Base-by-base conservation (phyloP, 2,888 invertebrate species). In the Oxystoma pomonae region DNA sequence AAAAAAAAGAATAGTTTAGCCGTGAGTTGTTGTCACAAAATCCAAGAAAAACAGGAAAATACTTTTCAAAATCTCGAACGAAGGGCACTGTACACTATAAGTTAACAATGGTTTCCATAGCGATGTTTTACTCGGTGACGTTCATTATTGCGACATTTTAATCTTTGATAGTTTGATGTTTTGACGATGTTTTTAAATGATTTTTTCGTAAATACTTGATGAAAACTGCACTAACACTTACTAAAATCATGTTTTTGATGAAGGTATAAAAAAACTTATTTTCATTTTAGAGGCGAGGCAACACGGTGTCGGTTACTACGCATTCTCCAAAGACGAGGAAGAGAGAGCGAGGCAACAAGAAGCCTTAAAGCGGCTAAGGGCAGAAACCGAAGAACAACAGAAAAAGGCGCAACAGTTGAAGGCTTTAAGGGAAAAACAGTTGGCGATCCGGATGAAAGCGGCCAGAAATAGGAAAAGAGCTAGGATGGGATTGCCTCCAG, bases 291-390 rank as follows among this genome's bases (percentile, higher is more conserved):
- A 98, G 87, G 93, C 96, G 0, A 85, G 97, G 66, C 86, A 89
- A 12, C 96, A 97, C 76, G 98, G 97, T 74, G 94, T 94, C 17
- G 94, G 93, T 2, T 98, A 94, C 81, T 97, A 90, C 80, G 87
- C 90, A 19, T 96, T 98, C 79, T 93, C 96, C 16, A 91, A 90
- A 55, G 92, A 96, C 72, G 94, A 94, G 71, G 83, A 84, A 1
- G 86, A 89, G 73, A 87, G 97, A 69, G 82, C 84, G 1, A 86
- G 88, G 71, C 95, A 98, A 79, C 92, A 95, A 83, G 87, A 88
- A 59, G 89, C 89, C 70, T 81, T 98, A 61, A 83, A 86, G 58
- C 87, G 87, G 68, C 79, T 89, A 21, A 84, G 95, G 0, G 82
- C 86, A 64, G 87, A 90, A 73, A 94, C 94, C 0, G 78, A 88